phyloP scores from a whole-genome alignment of 2,113 vertebrate species.

The Rhombomys opimus region DNA sequence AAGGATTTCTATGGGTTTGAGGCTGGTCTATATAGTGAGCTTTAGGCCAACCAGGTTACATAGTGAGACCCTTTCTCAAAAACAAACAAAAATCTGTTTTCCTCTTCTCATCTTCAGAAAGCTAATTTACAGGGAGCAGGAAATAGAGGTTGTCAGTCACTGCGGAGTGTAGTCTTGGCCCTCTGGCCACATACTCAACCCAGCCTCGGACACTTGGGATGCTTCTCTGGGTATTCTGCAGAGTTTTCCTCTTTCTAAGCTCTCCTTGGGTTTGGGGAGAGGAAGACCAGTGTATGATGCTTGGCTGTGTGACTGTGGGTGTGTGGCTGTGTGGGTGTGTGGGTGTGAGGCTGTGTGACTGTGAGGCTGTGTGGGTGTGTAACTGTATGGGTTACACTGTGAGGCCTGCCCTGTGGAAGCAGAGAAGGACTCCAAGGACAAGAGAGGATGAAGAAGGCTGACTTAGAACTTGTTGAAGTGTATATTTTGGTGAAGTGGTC shows the following conservation, averaged over 20 bases:
- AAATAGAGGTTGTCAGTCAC: background rate
- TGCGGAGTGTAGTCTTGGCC: too few species aligned
- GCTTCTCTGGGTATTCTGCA: background rate
- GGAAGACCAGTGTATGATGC: background rate
- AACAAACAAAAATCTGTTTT: background rate
- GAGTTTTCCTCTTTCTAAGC: background rate
- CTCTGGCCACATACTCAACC: background rate
- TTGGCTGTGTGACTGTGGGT: background rate
- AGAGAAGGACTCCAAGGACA: background rate
- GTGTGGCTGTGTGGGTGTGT: too few species aligned
- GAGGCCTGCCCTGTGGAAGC: background rate
- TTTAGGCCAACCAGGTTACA: background rate
- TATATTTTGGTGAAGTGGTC: background rate
- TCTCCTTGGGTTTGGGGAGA: background rate
- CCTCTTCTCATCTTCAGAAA: background rate
- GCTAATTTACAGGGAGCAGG: background rate
- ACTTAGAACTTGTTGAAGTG: background rate
- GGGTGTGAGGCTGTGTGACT: too few species aligned
- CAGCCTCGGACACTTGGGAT: background rate
- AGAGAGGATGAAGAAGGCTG: background rate
- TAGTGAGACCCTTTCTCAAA: background rate
- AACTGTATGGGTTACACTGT: too few species aligned
- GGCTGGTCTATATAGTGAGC: background rate
- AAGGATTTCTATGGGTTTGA: background rate
- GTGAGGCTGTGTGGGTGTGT: too few species aligned